Conservation (phyloP, 2,888 invertebrate genomes). For the Polymixis flavicincta region DNA sequence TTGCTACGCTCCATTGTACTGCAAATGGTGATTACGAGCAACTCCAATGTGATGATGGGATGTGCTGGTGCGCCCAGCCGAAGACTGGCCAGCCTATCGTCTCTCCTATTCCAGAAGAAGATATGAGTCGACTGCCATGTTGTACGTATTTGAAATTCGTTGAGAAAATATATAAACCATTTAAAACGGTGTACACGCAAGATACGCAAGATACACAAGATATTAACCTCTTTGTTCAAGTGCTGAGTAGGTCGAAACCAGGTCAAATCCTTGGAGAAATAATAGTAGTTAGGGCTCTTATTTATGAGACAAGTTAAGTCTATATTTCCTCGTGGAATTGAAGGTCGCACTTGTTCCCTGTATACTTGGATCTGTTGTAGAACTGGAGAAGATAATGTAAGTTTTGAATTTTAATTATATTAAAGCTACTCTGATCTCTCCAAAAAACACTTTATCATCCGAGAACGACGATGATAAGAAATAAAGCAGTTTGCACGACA, state of each 20-base stretch:
- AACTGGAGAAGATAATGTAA: background rate
- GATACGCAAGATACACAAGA: slow-evolving; percentile 5
- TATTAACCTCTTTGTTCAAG: slow-evolving; percentile 11
- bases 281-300: slow-evolving; percentile 15
- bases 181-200: background rate
- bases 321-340: background rate
- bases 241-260: background rate
- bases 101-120: slow-evolving; percentile 89
- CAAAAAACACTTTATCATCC: background rate
- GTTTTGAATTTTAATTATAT: background rate
- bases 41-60: slow-evolving; percentile 92
- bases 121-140: slow-evolving; percentile 92
- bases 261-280: slow-evolving; percentile 27
- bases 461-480: background rate
- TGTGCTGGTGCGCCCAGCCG: slow-evolving; percentile 93
- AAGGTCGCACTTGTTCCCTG: background rate
- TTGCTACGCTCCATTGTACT: slow-evolving; percentile 92
- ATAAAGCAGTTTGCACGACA: slow-evolving; percentile 16
- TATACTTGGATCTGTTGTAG: background rate
- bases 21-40: slow-evolving; percentile 92
- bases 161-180: background rate
- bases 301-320: slow-evolving; percentile 16
- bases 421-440: background rate
- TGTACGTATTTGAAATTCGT: slow-evolving; percentile 87
- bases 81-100: slow-evolving; percentile 91